Percentiles rank a stretch among this genome's conserved stretches.
Evolutionary conservation across 1,140 invertebrate species (phyloP).

Genomic region (Stegodyphus dumicola): DNA sequence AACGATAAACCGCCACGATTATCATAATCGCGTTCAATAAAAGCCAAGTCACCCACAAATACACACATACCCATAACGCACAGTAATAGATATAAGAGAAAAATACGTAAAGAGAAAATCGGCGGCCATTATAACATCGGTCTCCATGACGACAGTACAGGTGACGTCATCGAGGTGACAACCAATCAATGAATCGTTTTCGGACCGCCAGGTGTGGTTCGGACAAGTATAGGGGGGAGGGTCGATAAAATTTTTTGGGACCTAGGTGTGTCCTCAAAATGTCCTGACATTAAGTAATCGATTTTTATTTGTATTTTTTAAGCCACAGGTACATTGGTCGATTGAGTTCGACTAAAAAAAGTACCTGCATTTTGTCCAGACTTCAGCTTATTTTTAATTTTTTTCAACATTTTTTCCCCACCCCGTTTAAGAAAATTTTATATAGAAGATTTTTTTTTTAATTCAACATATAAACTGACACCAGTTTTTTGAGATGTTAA

Average conservation of each 20-base stretch:
- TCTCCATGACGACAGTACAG: conserved; percentile 27
- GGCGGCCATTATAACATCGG: conserved; percentile 29
- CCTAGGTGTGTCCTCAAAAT: conserved; percentile 48
- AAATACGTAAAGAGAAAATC: conserved; percentile 13
- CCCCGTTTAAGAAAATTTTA: no score
- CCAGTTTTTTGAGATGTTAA: no score
- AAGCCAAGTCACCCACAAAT: conserved; percentile 47
- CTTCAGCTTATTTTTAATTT: no score
- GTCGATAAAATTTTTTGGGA: conserved; percentile 50
- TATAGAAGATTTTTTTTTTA: no score
- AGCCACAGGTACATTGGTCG: conserved; percentile 56
- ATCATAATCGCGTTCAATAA: conserved; percentile 51
- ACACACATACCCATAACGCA: conserved; percentile 42
- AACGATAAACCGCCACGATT: conserved; percentile 38
- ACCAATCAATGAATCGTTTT: conserved; percentile 47
- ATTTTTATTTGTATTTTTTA: conserved; percentile 53
- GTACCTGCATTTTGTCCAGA: neutral
- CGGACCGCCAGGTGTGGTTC: conserved; percentile 54
- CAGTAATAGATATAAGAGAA: conserved; percentile 1
- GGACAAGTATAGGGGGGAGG: conserved; percentile 30
- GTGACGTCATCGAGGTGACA: conserved; percentile 57
- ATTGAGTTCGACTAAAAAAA: conserved; percentile 16
- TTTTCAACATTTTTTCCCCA: no score
- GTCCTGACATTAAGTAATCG: conserved; percentile 55
- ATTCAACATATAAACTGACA: no score